Evolutionary conservation across 1,140 invertebrate genomes (phyloP).

Genomic region (Aphelenchoides besseyi): DNA sequence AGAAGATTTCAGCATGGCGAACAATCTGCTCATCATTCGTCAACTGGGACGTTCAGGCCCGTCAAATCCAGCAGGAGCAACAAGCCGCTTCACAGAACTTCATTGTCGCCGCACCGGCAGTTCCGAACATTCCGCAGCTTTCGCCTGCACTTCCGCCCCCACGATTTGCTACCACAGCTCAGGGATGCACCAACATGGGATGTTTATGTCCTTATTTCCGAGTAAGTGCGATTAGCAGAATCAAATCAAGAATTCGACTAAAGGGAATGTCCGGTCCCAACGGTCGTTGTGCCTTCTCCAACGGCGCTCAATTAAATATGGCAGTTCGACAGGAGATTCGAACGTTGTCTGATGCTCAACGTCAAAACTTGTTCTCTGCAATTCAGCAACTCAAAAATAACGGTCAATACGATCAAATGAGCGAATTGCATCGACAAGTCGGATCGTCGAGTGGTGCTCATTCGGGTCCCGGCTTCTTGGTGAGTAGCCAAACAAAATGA

Average conservation of each 20-base stretch:
- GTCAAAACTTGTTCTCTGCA: constrained; percentile 60
- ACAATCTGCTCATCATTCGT: constrained; percentile 37
- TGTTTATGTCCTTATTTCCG: constrained; percentile 50
- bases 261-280: constrained; percentile 50
- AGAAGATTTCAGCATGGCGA: constrained; percentile 39
- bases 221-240: not conserved
- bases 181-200: constrained; percentile 48
- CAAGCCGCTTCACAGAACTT: constrained; percentile 32
- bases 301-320: constrained; percentile 46
- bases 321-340: constrained; percentile 63
- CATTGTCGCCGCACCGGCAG: constrained; percentile 48
- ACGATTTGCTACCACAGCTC: constrained; percentile 35
- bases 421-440: constrained; percentile 54
- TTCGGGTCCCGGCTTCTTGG: constrained; percentile 50
- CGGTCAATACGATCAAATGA: constrained; percentile 58
- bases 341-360: constrained; percentile 61
- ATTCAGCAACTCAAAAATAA: constrained; percentile 62
- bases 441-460: constrained; percentile 57
- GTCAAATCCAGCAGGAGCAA: constrained; percentile 33
- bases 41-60: constrained; percentile 43
- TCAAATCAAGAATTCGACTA: not conserved
- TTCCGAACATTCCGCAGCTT: constrained; percentile 46
- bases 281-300: constrained; percentile 48
- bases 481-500: too few relatives aligned
- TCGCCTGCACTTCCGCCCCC: constrained; percentile 43